These are phyloP conservation scores for Macrosiphum euphorbiae DNA, from an alignment of 2,888 invertebrate genomes.

Conservation along the genomic window DNA sequence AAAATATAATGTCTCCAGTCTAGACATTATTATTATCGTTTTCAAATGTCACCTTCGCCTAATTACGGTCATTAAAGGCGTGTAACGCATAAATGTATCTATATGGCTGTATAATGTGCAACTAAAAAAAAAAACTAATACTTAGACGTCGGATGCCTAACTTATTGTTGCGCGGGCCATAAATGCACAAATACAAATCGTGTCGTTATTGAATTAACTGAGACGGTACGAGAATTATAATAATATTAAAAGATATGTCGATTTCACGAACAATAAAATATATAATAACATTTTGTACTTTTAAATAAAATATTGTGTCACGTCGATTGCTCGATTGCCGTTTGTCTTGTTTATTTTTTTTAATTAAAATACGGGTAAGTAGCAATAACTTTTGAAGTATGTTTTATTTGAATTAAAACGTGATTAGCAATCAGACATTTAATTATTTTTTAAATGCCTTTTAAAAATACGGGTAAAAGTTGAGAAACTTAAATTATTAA, in stretches of 20 bases:
- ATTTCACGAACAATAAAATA: neutral
- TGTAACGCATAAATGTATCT: neutral
- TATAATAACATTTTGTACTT: neutral
- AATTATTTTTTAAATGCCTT: constrained; percentile 40
- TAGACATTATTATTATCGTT: constrained; percentile 1
- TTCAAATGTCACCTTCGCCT: neutral
- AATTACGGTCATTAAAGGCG: neutral
- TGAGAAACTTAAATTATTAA: constrained; percentile 21
- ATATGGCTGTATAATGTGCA: neutral
- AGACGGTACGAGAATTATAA: neutral
- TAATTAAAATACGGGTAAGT: constrained; percentile 20
- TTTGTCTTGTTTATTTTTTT: neutral
- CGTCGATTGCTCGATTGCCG: neutral
- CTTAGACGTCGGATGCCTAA: neutral
- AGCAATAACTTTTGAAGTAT: constrained; percentile 46
- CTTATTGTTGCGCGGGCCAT: neutral
- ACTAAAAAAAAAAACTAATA: neutral
- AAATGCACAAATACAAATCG: neutral
- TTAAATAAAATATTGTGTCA: constrained; percentile 15
- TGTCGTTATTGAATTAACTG: neutral
- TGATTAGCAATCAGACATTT: constrained; percentile 45
- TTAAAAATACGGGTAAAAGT: constrained; percentile 2
- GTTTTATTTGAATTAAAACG: constrained; percentile 48
- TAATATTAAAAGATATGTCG: neutral
- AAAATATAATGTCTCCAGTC: neutral